These are phyloP conservation scores for Xenus cinereus DNA, from an alignment of 2,113 vertebrate genomes.

Conservation along the genomic window DNA sequence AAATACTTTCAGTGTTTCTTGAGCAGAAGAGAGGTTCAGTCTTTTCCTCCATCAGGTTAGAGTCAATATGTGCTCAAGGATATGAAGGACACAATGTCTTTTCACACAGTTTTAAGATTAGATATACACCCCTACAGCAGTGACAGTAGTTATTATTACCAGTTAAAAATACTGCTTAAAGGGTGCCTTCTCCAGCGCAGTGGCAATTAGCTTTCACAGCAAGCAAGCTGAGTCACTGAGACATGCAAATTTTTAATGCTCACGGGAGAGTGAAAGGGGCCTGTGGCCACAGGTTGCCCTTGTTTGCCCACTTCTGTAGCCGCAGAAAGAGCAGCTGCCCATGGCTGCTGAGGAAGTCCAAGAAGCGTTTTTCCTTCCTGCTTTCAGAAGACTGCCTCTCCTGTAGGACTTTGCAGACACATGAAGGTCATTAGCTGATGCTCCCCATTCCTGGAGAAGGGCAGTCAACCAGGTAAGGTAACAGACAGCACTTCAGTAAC, in stretches of 20 bases:
- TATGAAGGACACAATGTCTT: not conserved
- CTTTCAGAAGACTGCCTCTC: not conserved
- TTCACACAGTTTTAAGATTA: not conserved
- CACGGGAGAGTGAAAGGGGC: not conserved
- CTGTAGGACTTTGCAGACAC: not conserved
- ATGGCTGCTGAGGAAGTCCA: not conserved
- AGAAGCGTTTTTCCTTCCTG: not conserved
- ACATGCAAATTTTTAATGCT: not conserved
- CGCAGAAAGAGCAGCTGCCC: not conserved
- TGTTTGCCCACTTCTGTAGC: not conserved
- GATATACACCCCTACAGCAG: not conserved
- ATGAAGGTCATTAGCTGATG: not conserved
- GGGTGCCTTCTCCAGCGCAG: not conserved
- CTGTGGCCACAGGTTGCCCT: rapidly evolving
- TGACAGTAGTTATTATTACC: not conserved
- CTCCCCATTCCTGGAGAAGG: not conserved
- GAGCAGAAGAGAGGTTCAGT: not conserved
- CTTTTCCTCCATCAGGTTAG: not conserved
- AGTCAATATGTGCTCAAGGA: not conserved
- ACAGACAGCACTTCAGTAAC: not conserved
- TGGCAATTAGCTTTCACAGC: not conserved
- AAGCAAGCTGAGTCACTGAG: not conserved
- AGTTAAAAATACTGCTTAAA: not conserved
- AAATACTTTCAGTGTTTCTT: not conserved
- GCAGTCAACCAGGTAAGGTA: not conserved